Evolutionary conservation across 2,888 invertebrate genomes (phyloP), one percentile per base, ranked within the genome.

Genomic region (Dromius quadrimaculatus): DNA sequence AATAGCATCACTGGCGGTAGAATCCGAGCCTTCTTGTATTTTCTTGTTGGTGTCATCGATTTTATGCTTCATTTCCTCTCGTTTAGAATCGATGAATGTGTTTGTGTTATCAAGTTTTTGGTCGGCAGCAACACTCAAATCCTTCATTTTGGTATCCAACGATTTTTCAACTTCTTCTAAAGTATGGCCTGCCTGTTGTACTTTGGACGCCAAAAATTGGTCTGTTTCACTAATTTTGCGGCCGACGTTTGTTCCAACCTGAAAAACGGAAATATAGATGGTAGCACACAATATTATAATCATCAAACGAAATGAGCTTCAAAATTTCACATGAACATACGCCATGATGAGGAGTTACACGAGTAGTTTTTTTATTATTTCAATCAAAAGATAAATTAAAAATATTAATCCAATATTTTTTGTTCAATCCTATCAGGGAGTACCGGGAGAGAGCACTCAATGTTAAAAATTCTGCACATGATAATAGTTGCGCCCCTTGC

Each of bases 21-120:
- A 73, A n/a, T 72, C 57, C n/a, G 71, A 64, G 4, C 71, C 74
- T 20, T 74, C 72, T 45, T 76, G 74, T 8, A 74, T 71, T 50
- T 71, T 73, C 57, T 74, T 73, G 28, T 74, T 74, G 13, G 73
- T 71, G 43, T 76, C 76, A 45, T 75, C 75, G n/a, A 76, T 64
- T 23, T 72, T 74, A 17, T 74, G 74, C 34, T 75, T 75, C 9
- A 76, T n/a, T 38, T 76, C 74, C 19, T 74, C 74, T n/a, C 75
- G 65, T 64, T 76, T 76, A 9, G 66, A 57, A 22, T 76, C 76
- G 20, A 76, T 45, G 59, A 71, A 76, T 32, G 72, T 64, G 20
- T 74, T 73, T 1, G 75, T 73, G 34, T 75, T 74, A 2, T 73
- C 70, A 2, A 76, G 4, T 45, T 65, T 74, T 64, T 75, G 71